Evolutionary conservation across 2,888 invertebrate species (phyloP).

Genomic region (Papilio elwesi): DNA sequence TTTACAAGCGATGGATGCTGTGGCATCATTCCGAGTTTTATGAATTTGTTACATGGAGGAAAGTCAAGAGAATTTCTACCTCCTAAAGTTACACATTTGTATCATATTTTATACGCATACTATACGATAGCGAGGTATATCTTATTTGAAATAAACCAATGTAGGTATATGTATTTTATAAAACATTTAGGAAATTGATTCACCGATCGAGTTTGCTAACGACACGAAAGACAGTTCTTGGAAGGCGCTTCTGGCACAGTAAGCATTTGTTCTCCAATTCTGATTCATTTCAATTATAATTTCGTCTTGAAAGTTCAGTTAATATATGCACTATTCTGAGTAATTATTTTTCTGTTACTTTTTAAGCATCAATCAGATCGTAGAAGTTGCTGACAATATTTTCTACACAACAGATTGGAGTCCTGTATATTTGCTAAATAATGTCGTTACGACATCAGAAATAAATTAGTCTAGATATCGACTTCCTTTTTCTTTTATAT

Average conservation of each 20-base stretch:
- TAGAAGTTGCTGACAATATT: no score
- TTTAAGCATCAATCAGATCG: no score
- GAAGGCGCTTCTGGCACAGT: background rate
- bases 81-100: background rate
- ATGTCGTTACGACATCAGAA: no score
- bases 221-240: background rate
- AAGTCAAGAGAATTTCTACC: constrained; percentile 20
- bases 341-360: no score
- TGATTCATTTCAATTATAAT: background rate
- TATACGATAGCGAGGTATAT: constrained; percentile 5
- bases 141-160: constrained; percentile 1
- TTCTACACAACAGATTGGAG: no score
- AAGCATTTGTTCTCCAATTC: background rate
- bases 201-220: background rate
- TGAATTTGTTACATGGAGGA: constrained; percentile 24
- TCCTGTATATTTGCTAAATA: no score
- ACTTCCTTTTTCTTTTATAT: no score
- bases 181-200: background rate
- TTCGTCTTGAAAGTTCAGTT: background rate
- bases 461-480: no score
- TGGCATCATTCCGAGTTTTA: constrained; percentile 24
- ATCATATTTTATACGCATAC: background rate
- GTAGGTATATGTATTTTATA: constrained; percentile 1
- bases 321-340: no score
- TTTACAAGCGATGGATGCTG: constrained; percentile 33